Percentiles rank a stretch among this genome's conserved stretches.
phyloP scores from a whole-genome alignment of 2,888 invertebrate genomes.

The Drosophila koepferae region DNA sequence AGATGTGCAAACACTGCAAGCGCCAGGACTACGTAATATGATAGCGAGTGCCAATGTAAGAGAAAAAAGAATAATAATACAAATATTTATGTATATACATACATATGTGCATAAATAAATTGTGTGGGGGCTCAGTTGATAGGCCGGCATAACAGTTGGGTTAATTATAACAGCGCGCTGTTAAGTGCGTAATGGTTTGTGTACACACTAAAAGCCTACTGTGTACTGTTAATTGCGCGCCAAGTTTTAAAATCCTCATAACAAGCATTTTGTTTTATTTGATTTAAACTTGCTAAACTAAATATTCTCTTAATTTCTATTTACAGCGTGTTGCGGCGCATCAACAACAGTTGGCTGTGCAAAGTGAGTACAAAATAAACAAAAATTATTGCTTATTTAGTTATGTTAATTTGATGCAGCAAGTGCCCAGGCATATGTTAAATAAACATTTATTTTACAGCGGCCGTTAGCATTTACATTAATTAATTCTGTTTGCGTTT shows the following conservation, averaged over 20 bases:
- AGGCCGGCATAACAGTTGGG: not conserved
- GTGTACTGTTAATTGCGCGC: conserved; percentile 26
- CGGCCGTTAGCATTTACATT: conserved; percentile 19
- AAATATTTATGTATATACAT: no score
- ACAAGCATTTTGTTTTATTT: not conserved
- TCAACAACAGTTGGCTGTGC: conserved; percentile 88
- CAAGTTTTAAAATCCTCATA: conserved; percentile 10
- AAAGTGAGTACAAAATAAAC: conserved; percentile 82
- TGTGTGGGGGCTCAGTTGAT: not conserved
- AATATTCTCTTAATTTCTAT: conserved; percentile 71
- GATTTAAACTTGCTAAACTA: not conserved
- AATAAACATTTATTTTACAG: conserved; percentile 33
- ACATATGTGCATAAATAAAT: not conserved
- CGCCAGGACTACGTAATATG: conserved; percentile 82
- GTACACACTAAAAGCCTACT: conserved; percentile 28
- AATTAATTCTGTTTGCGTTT: conserved; percentile 19
- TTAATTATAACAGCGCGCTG: conserved; percentile 35
- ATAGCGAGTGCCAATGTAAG: conserved; percentile 82
- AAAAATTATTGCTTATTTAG: conserved; percentile 1
- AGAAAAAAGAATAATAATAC: conserved; percentile 2
- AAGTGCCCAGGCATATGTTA: conserved; percentile 68
- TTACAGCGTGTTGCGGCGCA: conserved; percentile 90
- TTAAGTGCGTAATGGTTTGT: conserved; percentile 35
- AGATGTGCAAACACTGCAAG: conserved; percentile 84
- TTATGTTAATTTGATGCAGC: conserved; percentile 40